A percentile compares a stretch with the other conserved stretches of the same genome.
phyloP scores from a whole-genome alignment of 2,888 invertebrate genomes.

The Nomada fabriciana region DNA sequence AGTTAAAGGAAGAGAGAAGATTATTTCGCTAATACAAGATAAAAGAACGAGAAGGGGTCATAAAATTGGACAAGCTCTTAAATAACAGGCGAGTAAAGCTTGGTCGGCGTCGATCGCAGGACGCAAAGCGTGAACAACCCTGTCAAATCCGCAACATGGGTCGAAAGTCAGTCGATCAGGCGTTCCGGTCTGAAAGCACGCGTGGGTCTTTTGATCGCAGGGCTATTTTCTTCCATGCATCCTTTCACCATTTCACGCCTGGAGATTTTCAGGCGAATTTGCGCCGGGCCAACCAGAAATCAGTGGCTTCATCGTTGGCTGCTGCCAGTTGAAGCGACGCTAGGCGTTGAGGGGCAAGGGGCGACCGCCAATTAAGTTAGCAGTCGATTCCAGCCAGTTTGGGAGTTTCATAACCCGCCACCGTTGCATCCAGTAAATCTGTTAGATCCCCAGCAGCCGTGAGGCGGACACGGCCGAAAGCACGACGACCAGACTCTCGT shows the following conservation, averaged over 20 bases:
- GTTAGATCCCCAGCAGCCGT: constrained; percentile 22
- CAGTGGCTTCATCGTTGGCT: constrained; percentile 22
- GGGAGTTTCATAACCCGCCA: constrained; percentile 49
- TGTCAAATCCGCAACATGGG: constrained; percentile 15
- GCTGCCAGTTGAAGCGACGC: background rate
- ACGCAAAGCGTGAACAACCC: background rate
- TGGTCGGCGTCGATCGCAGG: background rate
- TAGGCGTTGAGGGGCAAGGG: background rate
- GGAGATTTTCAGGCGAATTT: constrained; percentile 37
- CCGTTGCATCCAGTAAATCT: constrained; percentile 56
- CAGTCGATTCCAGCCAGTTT: constrained; percentile 52
- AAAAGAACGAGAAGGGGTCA: background rate
- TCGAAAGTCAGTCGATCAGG: constrained; percentile 21
- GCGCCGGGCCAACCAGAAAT: constrained; percentile 16
- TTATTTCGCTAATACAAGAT: too few relatives aligned
- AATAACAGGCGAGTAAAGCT: background rate
- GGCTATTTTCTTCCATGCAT: constrained; percentile 21
- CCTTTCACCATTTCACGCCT: background rate
- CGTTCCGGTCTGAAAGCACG: constrained; percentile 13
- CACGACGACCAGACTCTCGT: constrained; percentile 23
- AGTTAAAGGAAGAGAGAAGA: too few relatives aligned
- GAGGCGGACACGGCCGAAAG: background rate
- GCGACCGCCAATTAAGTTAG: constrained; percentile 59
- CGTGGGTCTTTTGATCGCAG: constrained; percentile 19
- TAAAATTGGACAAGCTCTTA: background rate